A percentile compares a stretch with the other conserved stretches of the same genome.
phyloP scores from a whole-genome alignment of 2,797 vertebrate genomes.

The Siniperca scherzeri region DNA sequence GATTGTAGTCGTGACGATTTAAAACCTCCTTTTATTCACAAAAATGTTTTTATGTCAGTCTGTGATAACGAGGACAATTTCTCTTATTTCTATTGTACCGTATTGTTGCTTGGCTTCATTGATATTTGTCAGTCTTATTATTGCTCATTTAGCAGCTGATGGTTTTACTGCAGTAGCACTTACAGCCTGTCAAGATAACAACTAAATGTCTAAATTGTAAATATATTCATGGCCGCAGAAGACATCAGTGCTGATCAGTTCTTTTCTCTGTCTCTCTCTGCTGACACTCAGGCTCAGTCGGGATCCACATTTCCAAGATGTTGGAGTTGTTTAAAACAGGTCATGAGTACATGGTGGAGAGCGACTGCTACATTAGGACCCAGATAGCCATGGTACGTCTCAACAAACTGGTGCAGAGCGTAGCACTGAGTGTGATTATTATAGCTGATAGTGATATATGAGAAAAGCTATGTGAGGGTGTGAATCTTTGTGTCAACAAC shows the following conservation, averaged over 20 bases:
- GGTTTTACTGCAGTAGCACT: background rate
- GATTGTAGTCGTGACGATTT: background rate
- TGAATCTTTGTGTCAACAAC: background rate
- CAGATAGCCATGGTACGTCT: constrained; percentile 90
- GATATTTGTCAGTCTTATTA: background rate
- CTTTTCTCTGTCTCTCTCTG: constrained; percentile 15
- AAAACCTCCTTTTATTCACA: background rate
- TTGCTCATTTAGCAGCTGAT: background rate
- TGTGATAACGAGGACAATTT: background rate
- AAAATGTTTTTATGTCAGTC: background rate
- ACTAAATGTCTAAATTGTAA: background rate
- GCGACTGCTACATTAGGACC: constrained; percentile 83
- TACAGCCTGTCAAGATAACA: background rate
- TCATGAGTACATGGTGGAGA: constrained; percentile 88
- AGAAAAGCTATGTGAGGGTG: background rate
- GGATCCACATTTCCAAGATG: constrained; percentile 89
- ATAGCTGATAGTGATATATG: background rate
- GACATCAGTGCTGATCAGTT: background rate
- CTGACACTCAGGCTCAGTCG: constrained; percentile 86
- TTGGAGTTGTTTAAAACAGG: constrained; percentile 88
- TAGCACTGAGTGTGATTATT: background rate
- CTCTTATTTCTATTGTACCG: too few species aligned
- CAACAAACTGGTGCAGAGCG: background rate
- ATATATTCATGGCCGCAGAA: background rate
- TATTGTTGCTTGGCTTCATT: background rate